phyloP scores from a whole-genome alignment of 2,113 vertebrate species.

The Neodon shergylaensis region DNA sequence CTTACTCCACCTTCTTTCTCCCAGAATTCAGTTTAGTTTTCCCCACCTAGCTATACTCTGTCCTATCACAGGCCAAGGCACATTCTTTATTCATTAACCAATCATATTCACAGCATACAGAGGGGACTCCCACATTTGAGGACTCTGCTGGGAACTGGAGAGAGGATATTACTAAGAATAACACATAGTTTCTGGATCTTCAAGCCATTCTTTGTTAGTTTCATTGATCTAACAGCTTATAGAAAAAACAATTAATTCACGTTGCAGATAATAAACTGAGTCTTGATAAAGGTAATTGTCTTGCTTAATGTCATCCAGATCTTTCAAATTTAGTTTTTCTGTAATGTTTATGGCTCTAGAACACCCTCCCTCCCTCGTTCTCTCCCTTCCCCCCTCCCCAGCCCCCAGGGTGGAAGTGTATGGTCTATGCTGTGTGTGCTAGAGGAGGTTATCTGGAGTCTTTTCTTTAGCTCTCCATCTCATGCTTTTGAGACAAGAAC shows the following conservation, averaged over 20 bases:
- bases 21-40: too few species aligned
- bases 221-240: neutral
- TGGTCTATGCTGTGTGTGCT: neutral
- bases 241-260: neutral
- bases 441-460: too few species aligned
- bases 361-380: neutral
- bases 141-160: neutral
- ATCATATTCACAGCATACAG: too few species aligned
- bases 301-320: neutral
- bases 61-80: too few species aligned
- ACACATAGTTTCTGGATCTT: neutral
- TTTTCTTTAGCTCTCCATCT: neutral
- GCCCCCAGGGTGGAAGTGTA: too few species aligned
- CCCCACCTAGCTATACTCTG: too few species aligned
- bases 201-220: constrained; percentile 13
- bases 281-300: constrained; percentile 21
- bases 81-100: too few species aligned
- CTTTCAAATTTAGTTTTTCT: neutral
- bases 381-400: neutral
- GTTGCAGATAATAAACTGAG: constrained; percentile 16
- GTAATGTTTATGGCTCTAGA: neutral
- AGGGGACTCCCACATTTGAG: too few species aligned
- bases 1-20: too few species aligned
- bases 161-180: neutral
- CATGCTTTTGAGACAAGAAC: neutral